Percentiles rank a stretch among this genome's conserved stretches.
Evolutionary conservation across 2,797 vertebrate genomes (phyloP).

Genomic region (Falco concolor): DNA sequence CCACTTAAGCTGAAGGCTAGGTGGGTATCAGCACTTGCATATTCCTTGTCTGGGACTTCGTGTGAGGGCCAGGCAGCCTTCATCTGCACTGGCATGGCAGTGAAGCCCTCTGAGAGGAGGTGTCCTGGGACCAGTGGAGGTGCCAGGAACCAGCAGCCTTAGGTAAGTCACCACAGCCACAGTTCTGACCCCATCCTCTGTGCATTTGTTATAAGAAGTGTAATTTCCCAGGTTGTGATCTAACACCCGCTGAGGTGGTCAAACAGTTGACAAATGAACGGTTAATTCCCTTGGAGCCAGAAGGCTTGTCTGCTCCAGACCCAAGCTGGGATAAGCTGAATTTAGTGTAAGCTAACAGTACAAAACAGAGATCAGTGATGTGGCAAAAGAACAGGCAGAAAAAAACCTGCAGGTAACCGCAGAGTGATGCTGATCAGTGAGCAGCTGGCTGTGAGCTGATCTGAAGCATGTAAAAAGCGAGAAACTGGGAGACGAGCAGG

Average conservation of each 20-base stretch:
- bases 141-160: background rate
- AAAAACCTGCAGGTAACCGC: background rate
- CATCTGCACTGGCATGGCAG: background rate
- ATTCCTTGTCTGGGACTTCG: background rate
- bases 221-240: background rate
- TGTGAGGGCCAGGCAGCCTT: background rate
- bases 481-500: background rate
- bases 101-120: background rate
- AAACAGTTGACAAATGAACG: background rate
- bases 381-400: background rate
- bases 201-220: background rate
- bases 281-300: background rate
- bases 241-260: background rate
- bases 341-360: background rate
- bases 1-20: background rate
- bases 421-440: background rate
- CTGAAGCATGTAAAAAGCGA: background rate
- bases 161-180: accelerated
- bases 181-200: background rate
- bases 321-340: background rate
- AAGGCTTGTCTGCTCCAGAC: background rate
- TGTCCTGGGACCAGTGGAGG: background rate
- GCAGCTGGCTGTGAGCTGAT: background rate
- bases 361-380: background rate
- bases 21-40: background rate